Conservation (phyloP, 2,113 vertebrate genomes). For the Lophura nycthemera region DNA sequence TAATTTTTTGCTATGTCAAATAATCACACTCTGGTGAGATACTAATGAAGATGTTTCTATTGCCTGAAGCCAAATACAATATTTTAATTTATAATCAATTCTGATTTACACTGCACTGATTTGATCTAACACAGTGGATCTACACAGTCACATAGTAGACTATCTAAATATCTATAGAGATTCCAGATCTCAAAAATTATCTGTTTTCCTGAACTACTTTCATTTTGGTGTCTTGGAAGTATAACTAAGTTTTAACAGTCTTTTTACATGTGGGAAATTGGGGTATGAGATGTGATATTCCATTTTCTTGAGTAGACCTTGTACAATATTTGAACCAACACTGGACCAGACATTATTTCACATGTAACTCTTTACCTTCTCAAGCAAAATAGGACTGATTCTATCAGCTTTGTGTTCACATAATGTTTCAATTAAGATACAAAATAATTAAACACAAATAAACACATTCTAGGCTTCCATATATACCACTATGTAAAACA, state of each 20-base stretch:
- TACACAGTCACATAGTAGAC: not conserved
- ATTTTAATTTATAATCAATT: not conserved
- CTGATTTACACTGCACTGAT: not conserved
- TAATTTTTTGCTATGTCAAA: not conserved
- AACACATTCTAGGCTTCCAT: not conserved
- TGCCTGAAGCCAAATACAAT: constrained; percentile 3
- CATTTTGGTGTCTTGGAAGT: not conserved
- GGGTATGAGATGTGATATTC: not conserved
- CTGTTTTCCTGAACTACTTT: not conserved
- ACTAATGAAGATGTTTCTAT: constrained; percentile 2
- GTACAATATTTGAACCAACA: not conserved
- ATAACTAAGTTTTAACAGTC: not conserved
- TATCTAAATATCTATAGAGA: not conserved
- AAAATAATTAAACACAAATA: not conserved
- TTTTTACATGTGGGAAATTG: not conserved
- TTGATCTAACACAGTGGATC: not conserved
- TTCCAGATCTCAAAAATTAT: not conserved
- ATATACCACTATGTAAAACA: not conserved
- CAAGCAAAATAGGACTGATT: not conserved
- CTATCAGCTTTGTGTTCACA: not conserved
- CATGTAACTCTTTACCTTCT: not conserved
- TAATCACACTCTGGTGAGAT: not conserved
- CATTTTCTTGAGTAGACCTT: not conserved
- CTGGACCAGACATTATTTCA: not conserved
- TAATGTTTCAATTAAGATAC: not conserved